A percentile compares a stretch with the other conserved stretches of the same genome.
These are phyloP conservation scores for Pteropus alecto DNA, from an alignment of 2,113 vertebrate genomes.

Conservation along the genomic window DNA sequence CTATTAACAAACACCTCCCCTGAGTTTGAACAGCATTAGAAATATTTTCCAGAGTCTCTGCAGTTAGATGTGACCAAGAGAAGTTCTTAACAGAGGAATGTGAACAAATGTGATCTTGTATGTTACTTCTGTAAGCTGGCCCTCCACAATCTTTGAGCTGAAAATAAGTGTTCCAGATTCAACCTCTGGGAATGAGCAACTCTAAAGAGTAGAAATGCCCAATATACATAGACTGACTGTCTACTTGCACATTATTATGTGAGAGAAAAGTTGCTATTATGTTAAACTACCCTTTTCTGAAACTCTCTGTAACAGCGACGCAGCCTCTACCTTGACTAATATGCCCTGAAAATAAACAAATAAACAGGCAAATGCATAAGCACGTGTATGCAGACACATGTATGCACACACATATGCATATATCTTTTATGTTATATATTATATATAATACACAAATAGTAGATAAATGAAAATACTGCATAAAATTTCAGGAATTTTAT, in stretches of 20 bases:
- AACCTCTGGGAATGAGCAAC: neutral
- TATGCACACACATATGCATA: accelerated
- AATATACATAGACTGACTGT: no score
- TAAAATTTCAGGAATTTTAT: neutral
- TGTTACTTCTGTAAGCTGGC: neutral
- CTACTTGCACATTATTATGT: neutral
- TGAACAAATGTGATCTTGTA: neutral
- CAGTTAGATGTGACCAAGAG: neutral
- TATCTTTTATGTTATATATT: no score
- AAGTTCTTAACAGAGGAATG: neutral
- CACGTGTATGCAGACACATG: neutral
- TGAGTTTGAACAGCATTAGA: neutral
- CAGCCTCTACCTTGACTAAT: neutral
- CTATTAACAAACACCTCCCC: neutral
- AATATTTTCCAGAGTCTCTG: neutral
- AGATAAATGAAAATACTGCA: neutral
- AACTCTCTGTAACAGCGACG: neutral
- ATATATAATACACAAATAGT: no score
- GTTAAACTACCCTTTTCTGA: neutral
- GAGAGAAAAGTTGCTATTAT: neutral
- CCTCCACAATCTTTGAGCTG: neutral
- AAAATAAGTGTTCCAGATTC: neutral
- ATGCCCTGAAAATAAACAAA: neutral
- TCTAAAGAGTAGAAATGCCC: neutral
- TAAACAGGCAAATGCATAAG: neutral